phyloP scores from a whole-genome alignment of 2,113 vertebrate species.

The Passer domesticus region DNA sequence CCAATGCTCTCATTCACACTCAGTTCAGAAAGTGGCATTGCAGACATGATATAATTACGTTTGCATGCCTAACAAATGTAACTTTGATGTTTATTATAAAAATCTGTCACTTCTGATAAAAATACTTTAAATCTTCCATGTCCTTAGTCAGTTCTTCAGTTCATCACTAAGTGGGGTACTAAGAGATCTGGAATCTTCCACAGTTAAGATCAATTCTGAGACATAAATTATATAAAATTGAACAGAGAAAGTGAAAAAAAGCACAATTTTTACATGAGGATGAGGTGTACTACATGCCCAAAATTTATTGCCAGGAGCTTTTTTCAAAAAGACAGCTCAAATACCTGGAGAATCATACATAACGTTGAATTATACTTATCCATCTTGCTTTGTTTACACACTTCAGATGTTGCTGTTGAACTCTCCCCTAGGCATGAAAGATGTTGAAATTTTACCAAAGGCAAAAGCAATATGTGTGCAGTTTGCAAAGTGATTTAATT shows the following conservation, averaged over 20 bases:
- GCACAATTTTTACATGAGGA: background rate
- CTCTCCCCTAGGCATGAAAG: background rate
- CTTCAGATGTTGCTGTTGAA: background rate
- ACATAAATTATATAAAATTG: background rate
- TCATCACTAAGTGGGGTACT: background rate
- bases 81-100: background rate
- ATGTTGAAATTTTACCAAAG: background rate
- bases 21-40: background rate
- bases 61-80: background rate
- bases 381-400: background rate
- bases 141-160: background rate
- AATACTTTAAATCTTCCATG: rapidly evolving
- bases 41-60: background rate
- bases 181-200: background rate
- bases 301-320: background rate
- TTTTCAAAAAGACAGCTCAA: background rate
- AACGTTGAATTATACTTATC: background rate
- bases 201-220: background rate
- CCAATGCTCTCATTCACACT: background rate
- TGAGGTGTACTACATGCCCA: background rate
- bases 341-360: background rate
- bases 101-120: background rate
- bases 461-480: background rate
- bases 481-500: background rate
- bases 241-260: background rate